Percentiles rank a stretch among this genome's conserved stretches.
These are phyloP conservation scores for Peromyscus californicus DNA, from an alignment of 2,113 vertebrate species.

Conservation along the genomic window DNA sequence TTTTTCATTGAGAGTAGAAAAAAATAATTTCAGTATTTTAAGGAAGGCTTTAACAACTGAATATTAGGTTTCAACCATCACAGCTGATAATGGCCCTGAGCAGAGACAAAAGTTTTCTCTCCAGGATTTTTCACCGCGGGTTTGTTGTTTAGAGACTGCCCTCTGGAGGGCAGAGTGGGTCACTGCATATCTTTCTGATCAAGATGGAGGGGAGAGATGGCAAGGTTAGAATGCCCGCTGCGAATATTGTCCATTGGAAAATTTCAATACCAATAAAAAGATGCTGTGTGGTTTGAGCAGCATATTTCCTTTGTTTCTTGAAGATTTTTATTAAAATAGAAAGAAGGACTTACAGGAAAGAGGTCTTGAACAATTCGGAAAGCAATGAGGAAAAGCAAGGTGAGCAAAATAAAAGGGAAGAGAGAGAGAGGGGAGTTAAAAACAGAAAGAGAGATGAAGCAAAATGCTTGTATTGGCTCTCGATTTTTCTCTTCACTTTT, in stretches of 20 bases:
- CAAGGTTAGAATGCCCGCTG: background rate
- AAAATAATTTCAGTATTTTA: background rate
- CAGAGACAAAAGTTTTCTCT: fast-evolving
- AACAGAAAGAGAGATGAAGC: background rate
- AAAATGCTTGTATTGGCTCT: background rate
- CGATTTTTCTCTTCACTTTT: too few species aligned
- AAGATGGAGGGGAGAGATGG: background rate
- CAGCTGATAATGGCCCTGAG: background rate
- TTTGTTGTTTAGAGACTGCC: background rate
- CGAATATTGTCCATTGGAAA: background rate
- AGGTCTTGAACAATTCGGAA: background rate
- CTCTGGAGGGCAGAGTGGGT: constrained; percentile 20
- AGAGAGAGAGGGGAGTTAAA: background rate
- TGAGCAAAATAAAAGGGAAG: background rate
- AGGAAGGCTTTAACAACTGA: background rate
- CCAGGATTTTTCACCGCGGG: background rate
- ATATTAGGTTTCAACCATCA: background rate
- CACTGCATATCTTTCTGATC: constrained; percentile 1
- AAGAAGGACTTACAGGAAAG: background rate
- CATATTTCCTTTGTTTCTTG: background rate
- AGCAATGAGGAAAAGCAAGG: background rate
- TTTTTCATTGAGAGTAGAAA: constrained; percentile 38
- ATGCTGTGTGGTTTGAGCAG: background rate
- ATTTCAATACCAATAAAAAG: background rate
- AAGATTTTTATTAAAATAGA: background rate